These are phyloP conservation scores for Onychomys torridus DNA, from an alignment of 2,797 vertebrate genomes.

Conservation along the genomic window DNA sequence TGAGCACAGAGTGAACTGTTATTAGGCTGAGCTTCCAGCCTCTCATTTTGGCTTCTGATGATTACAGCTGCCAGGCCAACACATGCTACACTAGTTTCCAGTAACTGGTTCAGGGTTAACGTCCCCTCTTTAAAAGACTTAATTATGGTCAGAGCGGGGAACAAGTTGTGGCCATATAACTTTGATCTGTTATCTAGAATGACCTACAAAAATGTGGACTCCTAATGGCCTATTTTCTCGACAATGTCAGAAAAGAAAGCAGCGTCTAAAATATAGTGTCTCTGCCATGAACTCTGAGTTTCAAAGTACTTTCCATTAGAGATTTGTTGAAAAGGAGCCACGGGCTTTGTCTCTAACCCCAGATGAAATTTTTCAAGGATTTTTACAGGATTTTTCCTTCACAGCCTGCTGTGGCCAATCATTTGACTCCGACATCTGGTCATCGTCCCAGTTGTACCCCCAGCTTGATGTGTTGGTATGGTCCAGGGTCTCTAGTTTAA, in stretches of 20 bases:
- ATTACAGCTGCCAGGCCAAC: slow-evolving; percentile 75
- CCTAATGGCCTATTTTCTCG: slow-evolving; percentile 77
- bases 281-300: slow-evolving; percentile 12
- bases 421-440: fast-evolving
- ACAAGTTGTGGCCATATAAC: slow-evolving; percentile 10
- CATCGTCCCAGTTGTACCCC: fast-evolving
- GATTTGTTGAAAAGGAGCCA: background rate
- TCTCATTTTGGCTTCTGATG: slow-evolving; percentile 83
- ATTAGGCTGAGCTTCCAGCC: slow-evolving; percentile 78
- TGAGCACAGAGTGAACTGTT: slow-evolving; percentile 63
- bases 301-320: slow-evolving; percentile 62
- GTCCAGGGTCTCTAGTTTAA: background rate
- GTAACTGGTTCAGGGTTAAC: slow-evolving; percentile 77
- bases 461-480: background rate
- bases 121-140: slow-evolving; percentile 83
- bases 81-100: slow-evolving; percentile 57
- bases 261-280: slow-evolving; percentile 50
- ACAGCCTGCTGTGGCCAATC: background rate
- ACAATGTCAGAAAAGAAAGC: slow-evolving; percentile 63
- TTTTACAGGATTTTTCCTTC: slow-evolving; percentile 31
- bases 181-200: slow-evolving; percentile 84
- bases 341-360: slow-evolving; percentile 37
- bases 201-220: slow-evolving; percentile 75
- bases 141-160: slow-evolving; percentile 68
- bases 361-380: slow-evolving; percentile 64